These are phyloP conservation scores for Berghia stephanieae DNA, from an alignment of 1,140 invertebrate species.

Conservation along the genomic window DNA sequence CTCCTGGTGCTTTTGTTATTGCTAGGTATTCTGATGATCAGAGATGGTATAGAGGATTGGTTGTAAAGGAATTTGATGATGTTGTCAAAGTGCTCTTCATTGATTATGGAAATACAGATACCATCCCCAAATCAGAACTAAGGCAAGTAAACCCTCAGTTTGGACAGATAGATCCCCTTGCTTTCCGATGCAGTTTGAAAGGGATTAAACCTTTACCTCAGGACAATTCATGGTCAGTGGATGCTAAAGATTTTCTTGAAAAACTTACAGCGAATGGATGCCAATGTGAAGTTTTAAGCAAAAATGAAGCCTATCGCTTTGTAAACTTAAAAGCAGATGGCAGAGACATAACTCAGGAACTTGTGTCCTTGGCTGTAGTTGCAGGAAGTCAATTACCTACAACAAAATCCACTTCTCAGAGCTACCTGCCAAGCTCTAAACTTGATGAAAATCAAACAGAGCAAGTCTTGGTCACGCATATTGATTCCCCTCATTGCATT, in stretches of 20 bases:
- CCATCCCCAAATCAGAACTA: slow-evolving; percentile 37
- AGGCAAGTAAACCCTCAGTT: slow-evolving; percentile 39
- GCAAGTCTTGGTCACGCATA: slow-evolving; percentile 42
- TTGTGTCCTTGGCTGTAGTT: slow-evolving; percentile 46
- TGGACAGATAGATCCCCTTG: slow-evolving; percentile 35
- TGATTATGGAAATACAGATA: slow-evolving; percentile 72
- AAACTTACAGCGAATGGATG: slow-evolving; percentile 48
- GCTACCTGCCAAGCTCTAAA: too few species aligned
- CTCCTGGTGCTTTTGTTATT: slow-evolving; percentile 71
- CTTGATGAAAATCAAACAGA: slow-evolving; percentile 19
- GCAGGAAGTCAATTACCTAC: not conserved
- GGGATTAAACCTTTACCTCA: slow-evolving; percentile 50
- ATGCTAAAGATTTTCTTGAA: slow-evolving; percentile 56
- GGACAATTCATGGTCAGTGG: slow-evolving; percentile 44
- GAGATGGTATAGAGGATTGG: slow-evolving; percentile 81
- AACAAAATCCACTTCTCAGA: not conserved
- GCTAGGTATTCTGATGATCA: slow-evolving; percentile 78
- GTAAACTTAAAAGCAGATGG: slow-evolving; percentile 43
- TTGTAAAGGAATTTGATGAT: slow-evolving; percentile 69
- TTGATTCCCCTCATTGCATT: slow-evolving; percentile 50
- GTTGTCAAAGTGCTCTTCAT: slow-evolving; percentile 80
- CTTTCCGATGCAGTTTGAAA: slow-evolving; percentile 47
- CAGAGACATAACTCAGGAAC: slow-evolving; percentile 43
- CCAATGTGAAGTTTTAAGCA: slow-evolving; percentile 38
- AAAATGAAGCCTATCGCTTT: slow-evolving; percentile 29